These are phyloP conservation scores for Zoanthus solanderi DNA, from an alignment of 92 coral and sea anemone species.

Conservation along the genomic window DNA sequence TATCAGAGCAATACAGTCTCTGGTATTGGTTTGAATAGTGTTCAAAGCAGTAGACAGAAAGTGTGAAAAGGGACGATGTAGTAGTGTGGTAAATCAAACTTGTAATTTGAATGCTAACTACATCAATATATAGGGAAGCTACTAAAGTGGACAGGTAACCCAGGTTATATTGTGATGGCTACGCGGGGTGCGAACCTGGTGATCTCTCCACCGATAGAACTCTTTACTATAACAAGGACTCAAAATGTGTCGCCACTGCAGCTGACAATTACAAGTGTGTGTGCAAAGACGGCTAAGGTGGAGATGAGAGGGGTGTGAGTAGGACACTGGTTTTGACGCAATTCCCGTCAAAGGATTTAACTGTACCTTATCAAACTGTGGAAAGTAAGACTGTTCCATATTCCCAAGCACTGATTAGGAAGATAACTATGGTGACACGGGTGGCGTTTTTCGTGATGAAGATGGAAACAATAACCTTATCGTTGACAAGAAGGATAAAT, in stretches of 20 bases:
- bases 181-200: conserved; percentile 91
- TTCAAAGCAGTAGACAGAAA: conserved; percentile 74
- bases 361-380: conserved; percentile 67
- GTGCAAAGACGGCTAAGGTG: conserved; percentile 90
- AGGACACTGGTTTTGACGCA: conserved; percentile 90
- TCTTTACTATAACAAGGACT: conserved; percentile 84
- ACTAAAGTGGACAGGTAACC: conserved; percentile 87
- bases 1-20: conserved; percentile 94
- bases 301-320: conserved; percentile 85
- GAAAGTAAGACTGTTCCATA: conserved; percentile 86
- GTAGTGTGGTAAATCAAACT: conserved; percentile 72
- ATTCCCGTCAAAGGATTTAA: conserved; percentile 86
- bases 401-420: conserved; percentile 93
- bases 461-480: conserved; percentile 82
- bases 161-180: conserved; percentile 90
- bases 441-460: conserved; percentile 75
- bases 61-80: conserved; percentile 87
- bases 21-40: conserved; percentile 88
- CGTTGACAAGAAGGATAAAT: conserved; percentile 75
- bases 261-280: conserved; percentile 90
- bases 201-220: conserved; percentile 89
- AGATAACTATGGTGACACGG: conserved; percentile 82
- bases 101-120: conserved; percentile 94
- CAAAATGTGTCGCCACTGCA: conserved; percentile 86
- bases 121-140: conserved; percentile 91